Evolutionary conservation across 92 coral and sea anemone species (phyloP), one percentile per base, ranked within the genome.

Genomic region (Bergia puertoricense): DNA sequence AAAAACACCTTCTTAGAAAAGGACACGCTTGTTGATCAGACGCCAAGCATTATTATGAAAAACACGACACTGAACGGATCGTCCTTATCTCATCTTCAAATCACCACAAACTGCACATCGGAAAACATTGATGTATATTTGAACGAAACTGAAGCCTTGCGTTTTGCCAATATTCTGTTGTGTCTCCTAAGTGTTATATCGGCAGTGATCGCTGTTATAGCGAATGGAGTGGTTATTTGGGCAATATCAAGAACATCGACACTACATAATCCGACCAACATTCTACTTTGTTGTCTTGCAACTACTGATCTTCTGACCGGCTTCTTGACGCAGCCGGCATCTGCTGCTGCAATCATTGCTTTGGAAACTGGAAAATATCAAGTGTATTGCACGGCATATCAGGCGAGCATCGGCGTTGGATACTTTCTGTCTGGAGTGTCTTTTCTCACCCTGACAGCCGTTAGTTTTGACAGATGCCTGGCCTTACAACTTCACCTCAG

Each of bases 281-380:
- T 73, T 42, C 76, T 88, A 69, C 91, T 88, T 36, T 85, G 87
- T 20, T 88, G 88, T 48, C 91, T 88, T 0, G 88, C 77, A 40
- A 43, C 43, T 6, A 51, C 84, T 15, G 88, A 84, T 66, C n/a
- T 76, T n/a, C 43, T 82, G 9, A 74, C 88, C 4, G 88, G 85
- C 13, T 6, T 75, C 37, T 10, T 83, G 50, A 66, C 83, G 0
- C 88, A 82, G 36, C 88, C 91, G 40, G 39, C 57, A 8, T 50
- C 67, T 59, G 73, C 68, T 38, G 73, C 43, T 22, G 85, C 68
- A 42, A 67, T 67, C 6, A 4, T 80, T 42, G 85, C 75, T 42
- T 42, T 39, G 69, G 77, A 88, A 46, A 71, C 76, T 68, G 73
- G 78, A 6, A 14, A 41, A 37, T 88, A 85, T 77, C 45, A 22